Evolutionary conservation across 2,113 vertebrate genomes (phyloP), one percentile per base, ranked within the genome.

Genomic region (Psettodes erumei): DNA sequence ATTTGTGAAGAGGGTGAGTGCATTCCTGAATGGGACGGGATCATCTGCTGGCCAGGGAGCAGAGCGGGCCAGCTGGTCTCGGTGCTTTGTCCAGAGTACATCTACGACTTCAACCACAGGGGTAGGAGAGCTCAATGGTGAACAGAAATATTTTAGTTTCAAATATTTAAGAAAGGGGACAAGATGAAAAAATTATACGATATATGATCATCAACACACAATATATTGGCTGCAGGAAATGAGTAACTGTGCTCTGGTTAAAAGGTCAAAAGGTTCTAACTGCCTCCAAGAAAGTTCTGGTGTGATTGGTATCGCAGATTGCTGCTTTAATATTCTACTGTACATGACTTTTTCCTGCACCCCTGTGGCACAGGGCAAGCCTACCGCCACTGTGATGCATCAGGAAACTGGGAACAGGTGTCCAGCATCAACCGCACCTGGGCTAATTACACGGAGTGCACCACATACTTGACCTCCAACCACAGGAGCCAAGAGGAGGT

Each of bases 401-500:
- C 84, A 0, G 96, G 96, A 8, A 94, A 71, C 47, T 98, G 96
- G 96, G 94, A 96, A 62, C 62, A 94, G 89, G 96, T 95, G 4
- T 77, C 91, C 42, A 93, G 92, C 66, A 79, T 92, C 77, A 98
- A 97, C 91, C 95, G 94, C 74, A 97, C 96, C 8, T 98, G 96
- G 96, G 96, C 96, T n/a, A 97, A 98, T 79, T 98, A 97, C 92
- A 95, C 92, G 0, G 96, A 97, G 68, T 98, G 96, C 28, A 95
- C 95, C 16, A 75, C 92, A 27, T 95, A 95, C 89, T 90, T 97
- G 72, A 93, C 91, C 43, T 90, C 92, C 0, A 93, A 94, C 78
- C 90, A 93, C 69, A 91, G 92, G 68, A 90, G 81, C 64, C 93
- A 85, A 0, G 93, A 96, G 72, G 95, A 95, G 95, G 96, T 97